A percentile compares a stretch with the other conserved stretches of the same genome.
Evolutionary conservation across 2,888 invertebrate species (phyloP).

Genomic region (Clostera curtula): DNA sequence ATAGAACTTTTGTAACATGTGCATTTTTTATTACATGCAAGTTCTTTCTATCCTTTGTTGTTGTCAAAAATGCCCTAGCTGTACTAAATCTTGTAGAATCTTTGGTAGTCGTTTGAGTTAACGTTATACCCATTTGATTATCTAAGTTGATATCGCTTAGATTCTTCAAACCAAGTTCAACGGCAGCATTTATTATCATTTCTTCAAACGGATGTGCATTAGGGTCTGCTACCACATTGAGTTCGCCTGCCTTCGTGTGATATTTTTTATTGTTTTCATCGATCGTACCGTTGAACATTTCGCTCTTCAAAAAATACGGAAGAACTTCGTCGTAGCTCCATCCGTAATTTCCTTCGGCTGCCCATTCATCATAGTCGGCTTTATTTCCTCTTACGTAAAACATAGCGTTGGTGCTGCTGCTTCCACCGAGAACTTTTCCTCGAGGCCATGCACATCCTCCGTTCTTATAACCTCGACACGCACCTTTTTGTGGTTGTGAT

Average conservation of each 20-base stretch:
- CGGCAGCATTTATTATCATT: conserved; percentile 44
- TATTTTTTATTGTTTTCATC: conserved; percentile 29
- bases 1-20: conserved; percentile 67
- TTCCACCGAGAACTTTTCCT: conserved; percentile 78
- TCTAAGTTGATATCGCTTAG: conserved; percentile 51
- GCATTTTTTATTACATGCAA: conserved; percentile 66
- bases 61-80: conserved; percentile 67
- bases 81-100: conserved; percentile 65
- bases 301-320: conserved; percentile 67
- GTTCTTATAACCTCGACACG: conserved; percentile 49
- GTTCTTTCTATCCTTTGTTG: conserved; percentile 47
- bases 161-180: conserved; percentile 53
- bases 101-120: conserved; percentile 54
- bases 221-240: conserved; percentile 44
- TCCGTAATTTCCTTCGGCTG: conserved; percentile 61
- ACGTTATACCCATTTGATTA: conserved; percentile 63
- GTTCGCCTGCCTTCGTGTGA: conserved; percentile 50
- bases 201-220: conserved; percentile 29
- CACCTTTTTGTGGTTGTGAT: conserved; percentile 55
- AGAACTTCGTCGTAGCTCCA: conserved; percentile 74
- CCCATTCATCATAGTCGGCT: conserved; percentile 73
- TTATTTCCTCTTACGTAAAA: conserved; percentile 73
- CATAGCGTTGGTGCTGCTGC: conserved; percentile 75
- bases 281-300: conserved; percentile 39
- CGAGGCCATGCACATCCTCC: conserved; percentile 71